These are phyloP conservation scores for Urocitellus parryii DNA, from an alignment of 2,113 vertebrate genomes.

Conservation along the genomic window DNA sequence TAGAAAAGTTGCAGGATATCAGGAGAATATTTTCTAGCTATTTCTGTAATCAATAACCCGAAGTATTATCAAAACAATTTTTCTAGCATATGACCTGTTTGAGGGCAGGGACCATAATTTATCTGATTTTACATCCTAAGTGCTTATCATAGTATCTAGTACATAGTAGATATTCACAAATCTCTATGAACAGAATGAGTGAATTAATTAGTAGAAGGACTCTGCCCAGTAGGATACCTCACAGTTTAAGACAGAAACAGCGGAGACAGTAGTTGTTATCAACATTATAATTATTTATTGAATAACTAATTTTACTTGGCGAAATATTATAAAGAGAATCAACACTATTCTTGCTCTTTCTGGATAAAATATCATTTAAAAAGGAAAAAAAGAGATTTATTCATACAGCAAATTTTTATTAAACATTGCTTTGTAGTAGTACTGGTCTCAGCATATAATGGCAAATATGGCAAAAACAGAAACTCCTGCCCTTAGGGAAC, in stretches of 20 bases:
- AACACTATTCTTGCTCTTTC: not conserved
- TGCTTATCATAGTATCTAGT: not conserved
- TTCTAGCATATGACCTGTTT: constrained; percentile 34
- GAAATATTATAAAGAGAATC: not conserved
- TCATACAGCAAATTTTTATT: not conserved
- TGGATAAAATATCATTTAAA: constrained; percentile 9
- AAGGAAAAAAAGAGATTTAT: not conserved
- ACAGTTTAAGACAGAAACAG: not conserved
- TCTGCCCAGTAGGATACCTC: not conserved
- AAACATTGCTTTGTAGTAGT: not conserved
- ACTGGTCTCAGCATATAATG: not conserved
- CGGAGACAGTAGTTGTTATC: not conserved
- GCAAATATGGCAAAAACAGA: constrained; percentile 33
- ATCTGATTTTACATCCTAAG: not conserved
- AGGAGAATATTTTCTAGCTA: constrained; percentile 8
- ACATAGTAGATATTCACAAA: not conserved
- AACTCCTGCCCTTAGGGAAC: not conserved
- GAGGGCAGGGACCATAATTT: not conserved
- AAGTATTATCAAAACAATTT: constrained; percentile 21
- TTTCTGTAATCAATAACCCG: not conserved
- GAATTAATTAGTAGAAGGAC: not conserved
- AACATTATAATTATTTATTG: not conserved
- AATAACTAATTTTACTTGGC: constrained; percentile 38
- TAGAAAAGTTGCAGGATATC: not conserved
- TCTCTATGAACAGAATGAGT: not conserved